Evolutionary conservation across 2,113 vertebrate genomes (phyloP).

Genomic region (Pagrus major): DNA sequence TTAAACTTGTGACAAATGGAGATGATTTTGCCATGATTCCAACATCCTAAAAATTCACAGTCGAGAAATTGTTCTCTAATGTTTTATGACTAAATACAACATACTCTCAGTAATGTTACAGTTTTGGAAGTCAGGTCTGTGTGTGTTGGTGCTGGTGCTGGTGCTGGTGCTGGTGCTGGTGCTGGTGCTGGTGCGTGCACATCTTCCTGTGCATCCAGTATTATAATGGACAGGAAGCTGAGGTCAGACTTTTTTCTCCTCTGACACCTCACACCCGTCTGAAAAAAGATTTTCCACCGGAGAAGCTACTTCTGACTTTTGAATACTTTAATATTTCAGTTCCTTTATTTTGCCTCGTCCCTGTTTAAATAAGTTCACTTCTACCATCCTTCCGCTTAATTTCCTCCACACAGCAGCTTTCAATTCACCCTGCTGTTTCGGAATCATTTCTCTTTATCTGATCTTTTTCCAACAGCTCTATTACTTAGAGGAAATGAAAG

Average conservation of each 20-base stretch:
- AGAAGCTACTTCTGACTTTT: background rate
- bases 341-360: conserved; percentile 17
- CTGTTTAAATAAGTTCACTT: background rate
- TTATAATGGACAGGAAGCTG: background rate
- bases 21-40: background rate
- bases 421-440: background rate
- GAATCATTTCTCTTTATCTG: background rate
- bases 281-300: background rate
- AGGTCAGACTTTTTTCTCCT: background rate
- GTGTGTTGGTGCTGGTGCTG: too few relatives aligned
- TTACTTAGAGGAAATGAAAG: background rate
- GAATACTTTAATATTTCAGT: background rate
- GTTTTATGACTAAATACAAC: background rate
- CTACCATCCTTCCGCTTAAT: background rate
- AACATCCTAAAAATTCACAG: background rate
- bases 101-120: background rate
- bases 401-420: background rate
- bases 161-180: too few relatives aligned
- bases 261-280: background rate
- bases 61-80: background rate
- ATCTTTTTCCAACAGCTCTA: background rate
- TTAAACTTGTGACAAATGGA: background rate
- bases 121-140: background rate
- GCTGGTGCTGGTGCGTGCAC: too few relatives aligned
- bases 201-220: background rate